Evolutionary conservation across 2,888 invertebrate species (phyloP).

Genomic region (Caenorhabditis sp.): DNA sequence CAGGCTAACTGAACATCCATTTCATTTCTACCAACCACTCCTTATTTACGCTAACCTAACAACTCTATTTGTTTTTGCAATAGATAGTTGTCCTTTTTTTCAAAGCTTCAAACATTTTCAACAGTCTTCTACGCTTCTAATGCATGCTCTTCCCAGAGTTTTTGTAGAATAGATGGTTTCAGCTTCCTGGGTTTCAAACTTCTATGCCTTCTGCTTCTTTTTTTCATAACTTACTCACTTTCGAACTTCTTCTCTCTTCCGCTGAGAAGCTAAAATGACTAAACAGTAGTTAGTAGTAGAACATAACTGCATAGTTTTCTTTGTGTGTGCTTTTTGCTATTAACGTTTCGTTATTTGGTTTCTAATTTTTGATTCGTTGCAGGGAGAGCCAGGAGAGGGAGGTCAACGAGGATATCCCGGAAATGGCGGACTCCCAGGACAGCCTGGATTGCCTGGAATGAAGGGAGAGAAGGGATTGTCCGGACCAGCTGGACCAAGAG

Average conservation of each 20-base stretch:
- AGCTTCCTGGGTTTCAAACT: not conserved
- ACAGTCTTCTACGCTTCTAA: constrained; percentile 28
- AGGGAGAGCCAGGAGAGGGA: constrained; percentile 78
- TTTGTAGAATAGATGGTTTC: constrained; percentile 8
- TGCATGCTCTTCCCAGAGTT: constrained; percentile 39
- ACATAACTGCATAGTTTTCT: constrained; percentile 43
- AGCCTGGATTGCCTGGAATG: constrained; percentile 80
- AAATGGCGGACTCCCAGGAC: constrained; percentile 81
- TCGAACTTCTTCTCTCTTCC: not conserved
- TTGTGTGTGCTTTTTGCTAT: constrained; percentile 30
- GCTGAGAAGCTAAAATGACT: not conserved
- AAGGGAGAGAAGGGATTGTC: constrained; percentile 80
- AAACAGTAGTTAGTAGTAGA: not conserved
- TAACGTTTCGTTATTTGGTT: not conserved
- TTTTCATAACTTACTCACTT: not conserved
- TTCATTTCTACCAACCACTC: constrained; percentile 25
- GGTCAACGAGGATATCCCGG: constrained; percentile 78
- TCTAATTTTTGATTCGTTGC: constrained; percentile 38
- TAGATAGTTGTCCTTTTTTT: constrained; percentile 2
- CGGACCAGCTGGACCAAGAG: constrained; percentile 85
- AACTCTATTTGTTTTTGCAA: constrained; percentile 10
- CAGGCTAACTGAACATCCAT: constrained; percentile 32
- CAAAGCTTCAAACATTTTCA: not conserved
- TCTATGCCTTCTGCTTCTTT: not conserved
- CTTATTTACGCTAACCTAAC: constrained; percentile 33